Percentiles rank a stretch among this genome's conserved stretches.
Conservation (phyloP, 2,113 vertebrate species). For the Brienomyrus longianalis region DNA sequence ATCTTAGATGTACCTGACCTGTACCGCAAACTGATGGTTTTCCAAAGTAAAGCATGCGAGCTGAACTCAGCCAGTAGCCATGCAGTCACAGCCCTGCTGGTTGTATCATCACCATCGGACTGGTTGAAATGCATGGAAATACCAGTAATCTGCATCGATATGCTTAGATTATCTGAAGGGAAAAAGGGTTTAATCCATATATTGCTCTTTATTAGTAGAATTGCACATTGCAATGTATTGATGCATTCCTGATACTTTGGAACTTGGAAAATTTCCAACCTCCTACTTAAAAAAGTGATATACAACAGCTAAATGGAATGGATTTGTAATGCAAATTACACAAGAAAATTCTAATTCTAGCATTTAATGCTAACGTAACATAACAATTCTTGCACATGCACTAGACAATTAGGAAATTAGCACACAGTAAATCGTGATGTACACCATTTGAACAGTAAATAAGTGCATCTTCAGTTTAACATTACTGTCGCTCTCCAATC, state of each 20-base stretch:
- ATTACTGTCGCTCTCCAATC: too few species aligned
- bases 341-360: neutral
- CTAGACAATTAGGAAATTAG: neutral
- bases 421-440: too few species aligned
- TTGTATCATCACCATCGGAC: neutral
- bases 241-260: neutral
- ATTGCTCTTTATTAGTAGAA: neutral
- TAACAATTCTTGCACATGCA: neutral
- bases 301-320: neutral
- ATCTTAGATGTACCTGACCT: neutral
- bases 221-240: neutral
- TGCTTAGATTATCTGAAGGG: neutral
- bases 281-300: too few species aligned
- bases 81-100: neutral
- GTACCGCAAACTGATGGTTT: neutral
- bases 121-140: neutral
- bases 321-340: neutral
- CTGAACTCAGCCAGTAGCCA: neutral
- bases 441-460: too few species aligned
- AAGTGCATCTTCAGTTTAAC: too few species aligned
- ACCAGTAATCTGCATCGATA: neutral
- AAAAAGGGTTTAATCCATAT: neutral
- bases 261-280: neutral
- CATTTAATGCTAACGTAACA: neutral
- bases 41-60: neutral